phyloP scores from a whole-genome alignment of 2,797 vertebrate species.

The Loriculus beryllinus region DNA sequence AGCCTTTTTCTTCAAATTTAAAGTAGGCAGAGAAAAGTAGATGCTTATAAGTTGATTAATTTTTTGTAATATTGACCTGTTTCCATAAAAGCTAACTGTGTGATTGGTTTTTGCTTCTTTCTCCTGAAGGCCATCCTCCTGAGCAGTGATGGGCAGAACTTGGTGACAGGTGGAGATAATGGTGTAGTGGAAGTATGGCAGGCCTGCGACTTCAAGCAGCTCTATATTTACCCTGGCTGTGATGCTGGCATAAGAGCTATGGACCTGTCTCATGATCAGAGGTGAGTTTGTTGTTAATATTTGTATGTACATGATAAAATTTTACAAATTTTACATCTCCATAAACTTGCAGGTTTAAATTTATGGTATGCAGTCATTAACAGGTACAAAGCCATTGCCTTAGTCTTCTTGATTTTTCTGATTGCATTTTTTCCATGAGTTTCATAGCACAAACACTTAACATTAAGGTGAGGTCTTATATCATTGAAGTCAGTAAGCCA shows the following conservation, averaged over 20 bases:
- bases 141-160: constrained; percentile 96
- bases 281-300: constrained; percentile 75
- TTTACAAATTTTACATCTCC: not conserved
- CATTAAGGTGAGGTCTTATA: not conserved
- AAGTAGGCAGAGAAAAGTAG: not conserved
- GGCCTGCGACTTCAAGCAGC: constrained; percentile 98
- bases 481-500: not conserved
- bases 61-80: not conserved
- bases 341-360: not conserved
- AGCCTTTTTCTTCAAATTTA: not conserved
- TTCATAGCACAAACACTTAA: not conserved
- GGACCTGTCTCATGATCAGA: constrained; percentile 99
- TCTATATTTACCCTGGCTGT: constrained; percentile 98
- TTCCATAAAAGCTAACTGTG: not conserved
- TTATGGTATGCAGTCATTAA: not conserved
- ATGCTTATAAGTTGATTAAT: not conserved
- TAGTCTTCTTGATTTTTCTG: not conserved
- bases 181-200: constrained; percentile 99
- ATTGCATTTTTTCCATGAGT: not conserved
- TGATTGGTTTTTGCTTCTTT: not conserved
- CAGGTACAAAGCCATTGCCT: not conserved
- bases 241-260: constrained; percentile 97
- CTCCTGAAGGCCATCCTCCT: constrained; percentile 88
- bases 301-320: not conserved
- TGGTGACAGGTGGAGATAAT: constrained; percentile 96